Base-by-base conservation (phyloP, 2,797 vertebrate genomes). In the Eutrigla gurnardus region DNA sequence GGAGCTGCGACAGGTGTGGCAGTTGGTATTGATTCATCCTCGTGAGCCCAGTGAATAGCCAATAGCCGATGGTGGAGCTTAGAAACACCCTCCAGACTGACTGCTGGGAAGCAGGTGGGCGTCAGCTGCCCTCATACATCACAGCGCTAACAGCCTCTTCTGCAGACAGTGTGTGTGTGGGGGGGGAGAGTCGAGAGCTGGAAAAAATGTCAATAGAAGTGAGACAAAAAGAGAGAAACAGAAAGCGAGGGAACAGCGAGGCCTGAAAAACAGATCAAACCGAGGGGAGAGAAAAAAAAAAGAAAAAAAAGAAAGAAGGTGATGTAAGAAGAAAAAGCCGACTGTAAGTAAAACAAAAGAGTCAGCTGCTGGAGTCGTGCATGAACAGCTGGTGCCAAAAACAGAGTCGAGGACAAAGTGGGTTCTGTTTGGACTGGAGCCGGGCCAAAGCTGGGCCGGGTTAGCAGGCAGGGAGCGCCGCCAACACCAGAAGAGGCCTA, bases 311-410 rank as follows among this genome's bases (percentile, higher is more conserved):
- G 66, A 67, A 72, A 73, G 79, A 78, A 83, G 86, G 80, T 87
- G 90, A 93, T 88, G 81, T 90, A 88, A 90, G 82, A 83, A 82
- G 86, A 89, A 85, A 86, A 87, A 81, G 65, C 57, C 66, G 78
- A 75, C 81, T 89, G 84, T 77, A 90, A 90, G 84, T 79, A 68
- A 91, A 93, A 95, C 94, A 94, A 94, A 94, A 88, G 87, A 91
- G 92, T 95, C 93, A 95, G 94, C 93, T 95, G 94, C 94, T 90
- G 91, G 88, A 93, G 91, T 93, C 77, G 82, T 88, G 89, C 88
- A 81, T 42, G 65, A 95, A 94, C 94, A 95, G 94, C 93, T 94
- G 94, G 92, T 94, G 93, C 93, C 91, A 94, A 93, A 92, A 93
- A 92, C 91, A 82, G 83, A 91, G 90, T 76, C n/a, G 79, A 90